Evolutionary conservation across 2,888 invertebrate species (phyloP), one percentile per base, ranked within the genome.

Genomic region (Gonocerus acuteangulatus): DNA sequence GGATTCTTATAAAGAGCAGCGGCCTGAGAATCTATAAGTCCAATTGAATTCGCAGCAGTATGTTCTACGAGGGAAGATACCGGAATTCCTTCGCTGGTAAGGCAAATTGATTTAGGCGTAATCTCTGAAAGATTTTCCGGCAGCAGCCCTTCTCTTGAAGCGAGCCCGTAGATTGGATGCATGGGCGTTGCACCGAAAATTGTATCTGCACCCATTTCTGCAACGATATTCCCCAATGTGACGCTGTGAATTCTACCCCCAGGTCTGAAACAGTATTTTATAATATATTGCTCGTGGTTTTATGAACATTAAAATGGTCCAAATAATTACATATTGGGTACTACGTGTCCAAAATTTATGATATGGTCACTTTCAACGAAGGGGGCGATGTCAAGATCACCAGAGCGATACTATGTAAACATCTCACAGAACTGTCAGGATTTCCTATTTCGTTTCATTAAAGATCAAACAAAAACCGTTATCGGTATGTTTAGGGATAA

Each of bases 221-320:
- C 48, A 15, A 84, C 82, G 0, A 83, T 80, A 70, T 87, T 86
- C 44, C 86, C 86, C 58, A 88, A 76, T 81, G 84, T 85, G 72
- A 85, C 85, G 0, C 87, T 86, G 72, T 85, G 86, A 36, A 88
- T 85, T 64, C 87, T 78, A 56, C 87, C 87, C 32, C 87, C 87
- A 65, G 85, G 86, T 69, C 87, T 85, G 59, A 13, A 62, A 62
- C 4, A 39, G 9, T n/a, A n/a, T n/a, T n/a, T n/a, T n/a, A n/a
- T n/a, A n/a, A n/a, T n/a, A n/a, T n/a, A n/a, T n/a, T n/a, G n/a
- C n/a, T n/a, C n/a, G n/a, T n/a, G n/a, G n/a, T n/a, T n/a, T n/a
- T n/a, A n/a, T n/a, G n/a, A n/a, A n/a, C n/a, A n/a, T n/a, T n/a
- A n/a, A n/a, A n/a, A n/a, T n/a, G n/a, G n/a, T n/a, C n/a, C n/a